phyloP scores from a whole-genome alignment of 2,888 invertebrate genomes.

The Anthophora plumipes region DNA sequence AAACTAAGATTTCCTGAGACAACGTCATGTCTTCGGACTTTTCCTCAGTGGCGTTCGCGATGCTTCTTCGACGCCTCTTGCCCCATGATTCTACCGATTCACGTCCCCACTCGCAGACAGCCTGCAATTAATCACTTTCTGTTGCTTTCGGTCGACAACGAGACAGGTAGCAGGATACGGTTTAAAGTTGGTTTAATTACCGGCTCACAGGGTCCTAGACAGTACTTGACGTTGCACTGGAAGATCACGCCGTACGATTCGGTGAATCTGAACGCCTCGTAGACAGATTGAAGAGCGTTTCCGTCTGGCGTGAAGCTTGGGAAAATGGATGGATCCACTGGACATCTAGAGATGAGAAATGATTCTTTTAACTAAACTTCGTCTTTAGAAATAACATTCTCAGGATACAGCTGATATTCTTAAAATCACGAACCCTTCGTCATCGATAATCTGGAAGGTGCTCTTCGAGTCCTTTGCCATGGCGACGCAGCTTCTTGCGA shows the following conservation, averaged over 20 bases:
- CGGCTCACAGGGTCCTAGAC: slow-evolving; percentile 96
- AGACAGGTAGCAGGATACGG: too few relatives aligned
- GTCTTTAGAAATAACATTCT: too few relatives aligned
- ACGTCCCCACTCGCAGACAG: slow-evolving; percentile 95
- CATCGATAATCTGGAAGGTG: slow-evolving; percentile 98
- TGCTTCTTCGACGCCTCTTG: slow-evolving; percentile 92
- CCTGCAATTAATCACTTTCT: slow-evolving; percentile 85
- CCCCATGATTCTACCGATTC: slow-evolving; percentile 97
- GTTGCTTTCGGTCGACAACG: not conserved
- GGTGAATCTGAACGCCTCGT: slow-evolving; percentile 97
- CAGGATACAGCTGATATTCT: too few relatives aligned
- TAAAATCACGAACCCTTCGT: slow-evolving; percentile 93
- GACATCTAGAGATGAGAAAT: slow-evolving; percentile 87
- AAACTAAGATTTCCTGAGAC: slow-evolving; percentile 96
- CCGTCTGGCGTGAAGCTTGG: slow-evolving; percentile 96
- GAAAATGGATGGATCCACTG: slow-evolving; percentile 96
- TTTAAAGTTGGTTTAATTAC: slow-evolving; percentile 85
- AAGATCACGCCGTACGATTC: slow-evolving; percentile 98
- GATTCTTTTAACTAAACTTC: not conserved
- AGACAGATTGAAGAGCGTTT: slow-evolving; percentile 95
- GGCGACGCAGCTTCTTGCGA: slow-evolving; percentile 97
- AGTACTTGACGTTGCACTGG: slow-evolving; percentile 98
- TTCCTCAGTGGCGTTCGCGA: slow-evolving; percentile 88
- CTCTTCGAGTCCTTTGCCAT: slow-evolving; percentile 99
- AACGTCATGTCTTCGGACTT: slow-evolving; percentile 95